Percentiles rank a stretch among this genome's conserved stretches.
These are phyloP conservation scores for Amazona vittata DNA, from an alignment of 2,113 vertebrate genomes.

Conservation along the genomic window DNA sequence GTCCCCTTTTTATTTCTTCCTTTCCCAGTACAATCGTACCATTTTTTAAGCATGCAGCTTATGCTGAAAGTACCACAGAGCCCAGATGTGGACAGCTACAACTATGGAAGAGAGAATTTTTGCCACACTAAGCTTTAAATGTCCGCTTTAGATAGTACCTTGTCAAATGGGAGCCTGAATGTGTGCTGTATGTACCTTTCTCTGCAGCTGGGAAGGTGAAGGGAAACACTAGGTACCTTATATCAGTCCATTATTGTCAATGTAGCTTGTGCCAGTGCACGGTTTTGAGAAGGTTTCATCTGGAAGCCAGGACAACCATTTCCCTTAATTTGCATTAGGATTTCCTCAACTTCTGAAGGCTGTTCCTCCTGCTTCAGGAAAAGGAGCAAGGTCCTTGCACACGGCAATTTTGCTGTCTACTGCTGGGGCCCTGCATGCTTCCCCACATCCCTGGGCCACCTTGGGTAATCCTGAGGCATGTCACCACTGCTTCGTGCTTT, in stretches of 20 bases:
- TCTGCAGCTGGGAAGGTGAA: background rate
- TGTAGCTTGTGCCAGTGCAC: background rate
- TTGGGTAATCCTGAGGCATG: background rate
- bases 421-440: background rate
- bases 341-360: background rate
- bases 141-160: background rate
- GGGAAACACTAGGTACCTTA: background rate
- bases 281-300: background rate
- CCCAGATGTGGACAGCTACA: background rate
- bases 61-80: background rate
- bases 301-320: background rate
- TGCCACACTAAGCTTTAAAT: background rate
- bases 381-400: background rate
- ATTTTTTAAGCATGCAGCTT: background rate
- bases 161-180: background rate
- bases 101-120: background rate
- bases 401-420: background rate
- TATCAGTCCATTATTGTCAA: background rate
- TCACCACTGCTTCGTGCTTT: background rate
- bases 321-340: background rate
- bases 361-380: background rate
- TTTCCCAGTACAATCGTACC: background rate
- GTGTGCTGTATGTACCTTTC: accelerated
- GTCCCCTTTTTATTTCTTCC: background rate
- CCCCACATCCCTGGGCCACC: background rate